These are phyloP conservation scores for Hippocampus zosterae DNA, from an alignment of 2,113 vertebrate species.

Conservation along the genomic window DNA sequence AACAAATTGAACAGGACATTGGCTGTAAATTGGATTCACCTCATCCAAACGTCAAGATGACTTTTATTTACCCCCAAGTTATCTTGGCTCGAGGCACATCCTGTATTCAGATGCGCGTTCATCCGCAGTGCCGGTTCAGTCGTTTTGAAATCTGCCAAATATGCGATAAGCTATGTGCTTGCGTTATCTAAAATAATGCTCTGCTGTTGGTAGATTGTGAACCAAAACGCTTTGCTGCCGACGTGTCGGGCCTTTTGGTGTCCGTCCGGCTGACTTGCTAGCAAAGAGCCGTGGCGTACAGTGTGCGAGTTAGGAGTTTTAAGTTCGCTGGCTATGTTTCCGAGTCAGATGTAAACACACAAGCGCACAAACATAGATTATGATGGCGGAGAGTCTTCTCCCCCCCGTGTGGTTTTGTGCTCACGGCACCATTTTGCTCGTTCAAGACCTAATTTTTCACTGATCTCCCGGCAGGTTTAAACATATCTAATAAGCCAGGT, in stretches of 20 bases:
- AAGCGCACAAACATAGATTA: background rate
- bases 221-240: background rate
- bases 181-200: too few species aligned
- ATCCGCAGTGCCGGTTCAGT: too few species aligned
- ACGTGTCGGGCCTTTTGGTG: background rate
- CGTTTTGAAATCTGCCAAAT: too few species aligned
- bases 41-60: background rate
- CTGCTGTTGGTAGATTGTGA: background rate
- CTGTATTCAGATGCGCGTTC: too few species aligned
- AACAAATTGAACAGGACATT: background rate
- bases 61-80: background rate
- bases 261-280: background rate
- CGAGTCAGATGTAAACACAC: background rate
- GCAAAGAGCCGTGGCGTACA: background rate
- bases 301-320: background rate
- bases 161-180: too few species aligned
- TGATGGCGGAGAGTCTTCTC: background rate
- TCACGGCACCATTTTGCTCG: background rate
- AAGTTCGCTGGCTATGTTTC: background rate
- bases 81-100: background rate
- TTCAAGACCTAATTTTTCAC: background rate
- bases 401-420: background rate
- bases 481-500: background rate
- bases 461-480: conserved; percentile 6
- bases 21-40: background rate